Base-by-base conservation (phyloP, 1,140 invertebrate species). In the Alviniconcha marisindica region DNA sequence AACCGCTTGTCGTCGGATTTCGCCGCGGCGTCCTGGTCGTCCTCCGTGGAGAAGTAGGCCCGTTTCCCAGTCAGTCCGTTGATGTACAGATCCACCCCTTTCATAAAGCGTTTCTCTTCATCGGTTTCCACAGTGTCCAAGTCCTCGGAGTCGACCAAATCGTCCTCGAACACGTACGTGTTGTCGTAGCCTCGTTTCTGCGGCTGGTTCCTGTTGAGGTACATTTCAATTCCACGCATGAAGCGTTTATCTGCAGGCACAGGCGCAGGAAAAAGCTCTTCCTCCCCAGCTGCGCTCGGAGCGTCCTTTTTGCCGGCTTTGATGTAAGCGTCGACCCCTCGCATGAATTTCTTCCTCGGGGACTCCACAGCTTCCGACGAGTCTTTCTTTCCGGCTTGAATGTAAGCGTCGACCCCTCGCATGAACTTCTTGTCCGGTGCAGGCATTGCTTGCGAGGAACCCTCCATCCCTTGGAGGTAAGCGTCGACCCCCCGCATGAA, bases 401-500 rank as follows among this genome's bases (percentile, higher is more conserved):
- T 10, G 21, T 44, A 2, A 40, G 36, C 42, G 21, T 74, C 42
- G 5, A 74, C 71, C 15, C 38, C 71, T 74, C 24, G 14, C 38
- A 74, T 74, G 71, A 42, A 74, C 71, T 44, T 40, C 38, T 74
- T 74, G 15, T 74, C 24, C 7, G 36, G 63, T 10, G 14, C 24
- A 15, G n/a, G 15, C 12, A 33, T 33, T 33, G 63, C 15, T 48
- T 48, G 7, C 18, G 44, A 5, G 5, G 44, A 5, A 18, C 18
- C 44, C 44, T 48, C 42, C 5, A 42, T 40, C 31, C 71, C 38
- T 28, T 74, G 36, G 38, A 74, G 3, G 42, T 74, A 74, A 21
- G 71, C 38, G 36, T 74, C 38, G 21, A 74, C 18, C 14, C 71
- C 71, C 4, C 71, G 14, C 14, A 74, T 74, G 71, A 74, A 74